Base-by-base conservation (phyloP, 2,888 invertebrate species). In the Nemotelus nigrinus region DNA sequence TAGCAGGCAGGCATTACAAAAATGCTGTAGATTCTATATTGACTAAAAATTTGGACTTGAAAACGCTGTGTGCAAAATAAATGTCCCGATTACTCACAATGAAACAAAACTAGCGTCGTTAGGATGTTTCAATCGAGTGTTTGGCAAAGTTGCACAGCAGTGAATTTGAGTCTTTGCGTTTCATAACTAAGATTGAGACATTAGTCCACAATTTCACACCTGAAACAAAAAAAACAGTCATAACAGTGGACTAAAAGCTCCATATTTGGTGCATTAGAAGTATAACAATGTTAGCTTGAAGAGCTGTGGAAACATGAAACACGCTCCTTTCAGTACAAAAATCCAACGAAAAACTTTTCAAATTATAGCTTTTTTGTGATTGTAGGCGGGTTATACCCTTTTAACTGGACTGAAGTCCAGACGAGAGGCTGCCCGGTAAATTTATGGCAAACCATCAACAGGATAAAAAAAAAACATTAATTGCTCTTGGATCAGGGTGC, bases 111-210 rank as follows among this genome's bases (percentile, higher is more conserved):
- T 8, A 1, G 2, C 3, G 67, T 67, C 67, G 47, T 10, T 7
- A 58, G 25, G 58, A 58, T 10, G 58, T 7, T 2, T 67, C 67
- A 67, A 47, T 67, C 47, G 67, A 67, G 67, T 67, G n/a, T 67
- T 67, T 67, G 47, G 41, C 47, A 39, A 67, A 45, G 67, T 67
- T 67, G 44, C 47, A 67, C 44, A 67, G 10, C 47, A 67, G 2
- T 47, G 48, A 67, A 67, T 45, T 5, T n/a, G n/a, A 39, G 44
- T 67, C 5, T 63, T 63, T 39, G 64, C 39, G 64, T 41, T 64
- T 67, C 45, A 67, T 44, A 67, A 47, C 48, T 3, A 67, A 47
- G 67, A n/a, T 47, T 47, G 47, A 47, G 47, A 67, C 67, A 67
- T 67, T 2, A 8, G 48, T 67, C 5, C 67, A 67, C 47, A n/a